Evolutionary conservation across 2,888 invertebrate genomes (phyloP), one percentile per base, ranked within the genome.

Genomic region (Drosophila atroscutellata): DNA sequence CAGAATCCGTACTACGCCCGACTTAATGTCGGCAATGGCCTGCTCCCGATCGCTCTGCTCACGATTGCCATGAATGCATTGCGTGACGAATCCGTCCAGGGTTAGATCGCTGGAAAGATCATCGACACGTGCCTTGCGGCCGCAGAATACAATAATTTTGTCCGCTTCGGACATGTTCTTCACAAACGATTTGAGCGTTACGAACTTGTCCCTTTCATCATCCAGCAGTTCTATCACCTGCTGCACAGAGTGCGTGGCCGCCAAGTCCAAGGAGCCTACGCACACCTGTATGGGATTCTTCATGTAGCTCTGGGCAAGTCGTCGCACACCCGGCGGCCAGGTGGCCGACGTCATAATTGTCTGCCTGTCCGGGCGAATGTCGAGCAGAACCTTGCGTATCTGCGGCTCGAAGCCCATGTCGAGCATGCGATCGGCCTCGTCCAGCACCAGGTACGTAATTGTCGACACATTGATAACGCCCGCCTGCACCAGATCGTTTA

Each of bases 281-380:
- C 96, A 97, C 0, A 98, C 96, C 93, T 98, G 97, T 59, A 98
- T 94, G 0, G 99, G 98, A 92, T 98, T 95, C 62, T 95, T 96
- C 96, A 98, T 97, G 91, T 98, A 99, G 2, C 95, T 95, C 75
- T 96, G 94, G 0, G 98, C 98, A 49, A 99, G 94, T 24, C 97
- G 94, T 20, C 98, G 94, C 1, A 99, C 98, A 49, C 96, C 97
- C 60, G 94, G 93, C 0, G 99, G 99, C 99, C 99, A 99, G 0
- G 99, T 99, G 18, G 99, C 99, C 91, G 97, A 97, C 0, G 99
- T 99, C 98, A 99, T 98, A 0, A 99, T 95, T n/a, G 98, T 98
- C 92, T 99, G 98, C 61, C 98, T 94, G 91, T 98, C 98, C 9
- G 98, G 97, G 61, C 98, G 94, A 28, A 98, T 95, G 89, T 96